Evolutionary conservation across 1,140 invertebrate genomes (phyloP), one percentile per base, ranked within the genome.

Genomic region (Pinna nobilis): DNA sequence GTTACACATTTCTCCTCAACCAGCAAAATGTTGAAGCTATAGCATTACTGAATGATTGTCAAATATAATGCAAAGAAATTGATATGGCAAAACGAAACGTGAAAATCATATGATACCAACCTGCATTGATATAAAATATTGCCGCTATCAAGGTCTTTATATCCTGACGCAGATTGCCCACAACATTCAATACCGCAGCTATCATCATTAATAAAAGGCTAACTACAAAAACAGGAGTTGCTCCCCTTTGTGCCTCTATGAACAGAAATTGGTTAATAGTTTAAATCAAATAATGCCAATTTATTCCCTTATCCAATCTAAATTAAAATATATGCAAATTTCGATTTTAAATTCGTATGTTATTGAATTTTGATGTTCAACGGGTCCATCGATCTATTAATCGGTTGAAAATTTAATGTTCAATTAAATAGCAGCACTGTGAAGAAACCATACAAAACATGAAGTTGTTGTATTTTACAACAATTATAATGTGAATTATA

Each of bases 121-220:
- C 85, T 35, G 83, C 65, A 39, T 79, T 70, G 30, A 86, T 81
- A 49, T 84, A 86, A 28, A 83, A 72, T 3, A 87, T 74, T 51
- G 81, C 80, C 25, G 76, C 82, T 1, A 82, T 44, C 28, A 87
- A 61, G 0, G 83, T 84, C 51, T 76, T 79, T 15, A 73, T 66
- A 50, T 86, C 80, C 7, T 60, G 33, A 25, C 82, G 68, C 20
- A 81, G 72, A 67, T 74, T 82, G 23, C 85, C 85, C 18, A 83
- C 51, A 2, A 80, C 80, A 25, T 70, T 80, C 20, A 82, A 79
- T 33, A 80, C 66, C 41, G 78, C 70, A 11, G 72, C 83, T 15
- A 80, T 41, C 15, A 87, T 60, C 32, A 81, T 63, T 7, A 86
- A 60, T 25, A 85, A 59, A 5, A 87, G 70, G 47, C 77, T 78